Evolutionary conservation across 2,888 invertebrate species (phyloP), one percentile per base, ranked within the genome.

Genomic region (Perizoma flavofasciatum): DNA sequence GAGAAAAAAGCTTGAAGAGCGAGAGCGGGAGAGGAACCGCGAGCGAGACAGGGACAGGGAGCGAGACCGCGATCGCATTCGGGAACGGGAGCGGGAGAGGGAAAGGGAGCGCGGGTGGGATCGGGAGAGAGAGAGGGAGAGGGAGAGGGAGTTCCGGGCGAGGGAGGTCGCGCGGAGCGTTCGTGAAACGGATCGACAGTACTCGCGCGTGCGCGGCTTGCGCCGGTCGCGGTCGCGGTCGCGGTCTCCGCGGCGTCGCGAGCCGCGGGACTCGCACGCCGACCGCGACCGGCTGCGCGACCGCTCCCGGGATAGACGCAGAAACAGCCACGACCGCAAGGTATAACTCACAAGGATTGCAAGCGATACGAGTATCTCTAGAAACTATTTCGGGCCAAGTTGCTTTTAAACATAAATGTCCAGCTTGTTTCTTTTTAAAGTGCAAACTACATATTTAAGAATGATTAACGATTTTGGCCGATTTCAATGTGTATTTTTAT

Each of bases 271-370:
- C 6, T 35, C 50, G 22, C n/a, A 75, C 77, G 9, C 40, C 3
- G 59, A 64, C 52, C 72, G 87, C 5, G 86, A 86, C 41, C 78
- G 72, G 32, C 66, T 75, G 43, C 69, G 70, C 5, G 75, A 78
- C 10, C 63, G 57, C 4, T 50, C 61, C n/a, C 70, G 72, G 0
- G 72, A 70, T 6, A 74, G 78, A 6, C 72, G 72, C 7, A 65
- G 67, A 2, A 72, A 73, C 5, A 75, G 76, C 46, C 70, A 73
- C 58, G 63, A 64, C 4, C 64, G 50, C 10, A 81, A 76, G 81
- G 84, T 85, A 76, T 22, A n/a, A 6, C n/a, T 5, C n/a, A 56
- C 8, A 5, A 5, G 37, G 37, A 37, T 37, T 7, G 37, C 5
- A 37, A 4, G 37, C 5, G 37, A 37, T 37, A 7, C 6, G 37